Evolutionary conservation across 2,113 vertebrate genomes (phyloP).

Genomic region (Rhadina sibilatrix): DNA sequence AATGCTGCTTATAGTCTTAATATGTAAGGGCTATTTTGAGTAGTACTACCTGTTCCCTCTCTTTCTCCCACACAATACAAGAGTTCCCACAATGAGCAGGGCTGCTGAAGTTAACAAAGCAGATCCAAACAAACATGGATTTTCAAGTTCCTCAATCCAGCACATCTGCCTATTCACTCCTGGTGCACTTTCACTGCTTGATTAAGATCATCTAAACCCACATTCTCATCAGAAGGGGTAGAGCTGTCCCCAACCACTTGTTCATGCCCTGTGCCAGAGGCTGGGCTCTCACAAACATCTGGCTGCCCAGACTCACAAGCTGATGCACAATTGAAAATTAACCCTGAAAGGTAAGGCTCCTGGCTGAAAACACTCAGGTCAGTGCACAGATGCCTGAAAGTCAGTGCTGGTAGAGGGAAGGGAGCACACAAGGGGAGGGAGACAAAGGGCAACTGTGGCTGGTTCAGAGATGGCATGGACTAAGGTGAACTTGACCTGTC

Average conservation of each 20-base stretch:
- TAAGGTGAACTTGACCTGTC: not conserved
- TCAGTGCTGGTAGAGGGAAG: not conserved
- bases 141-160: not conserved
- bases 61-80: not conserved
- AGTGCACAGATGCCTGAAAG: not conserved
- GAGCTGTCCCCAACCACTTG: not conserved
- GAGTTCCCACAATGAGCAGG: rapidly evolving
- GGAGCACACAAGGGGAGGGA: not conserved
- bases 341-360: not conserved
- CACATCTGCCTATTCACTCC: not conserved
- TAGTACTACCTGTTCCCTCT: not conserved
- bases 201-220: not conserved
- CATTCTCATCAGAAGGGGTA: not conserved
- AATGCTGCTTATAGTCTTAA: not conserved
- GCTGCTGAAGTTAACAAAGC: not conserved
- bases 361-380: not conserved
- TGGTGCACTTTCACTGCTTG: not conserved
- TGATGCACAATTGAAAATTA: not conserved
- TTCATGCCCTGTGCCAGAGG: not conserved
- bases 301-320: not conserved
- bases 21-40: not conserved
- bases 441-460: not conserved
- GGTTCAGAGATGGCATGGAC: not conserved
- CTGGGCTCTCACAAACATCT: not conserved
- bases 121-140: not conserved